Evolutionary conservation across 2,888 invertebrate genomes (phyloP).

Genomic region (Synanthedon formicaeformis): DNA sequence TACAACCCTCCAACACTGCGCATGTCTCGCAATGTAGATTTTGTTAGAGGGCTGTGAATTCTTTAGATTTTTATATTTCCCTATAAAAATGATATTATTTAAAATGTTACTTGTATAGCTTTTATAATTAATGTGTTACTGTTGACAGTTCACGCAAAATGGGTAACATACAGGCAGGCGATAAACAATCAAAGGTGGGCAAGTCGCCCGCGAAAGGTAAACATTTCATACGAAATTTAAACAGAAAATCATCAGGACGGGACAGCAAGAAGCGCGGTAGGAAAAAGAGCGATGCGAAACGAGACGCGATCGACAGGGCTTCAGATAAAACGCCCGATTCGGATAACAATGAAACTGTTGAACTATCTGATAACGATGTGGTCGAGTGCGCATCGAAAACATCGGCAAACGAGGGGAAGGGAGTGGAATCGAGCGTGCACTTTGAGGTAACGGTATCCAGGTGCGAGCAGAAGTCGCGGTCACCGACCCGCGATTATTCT

Average conservation of each 20-base stretch:
- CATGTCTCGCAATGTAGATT: slow-evolving; percentile 6
- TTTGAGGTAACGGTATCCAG: slow-evolving; percentile 61
- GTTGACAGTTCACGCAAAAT: slow-evolving; percentile 24
- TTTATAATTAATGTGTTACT: background rate
- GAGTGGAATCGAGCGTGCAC: slow-evolving; percentile 41
- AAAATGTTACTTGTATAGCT: background rate
- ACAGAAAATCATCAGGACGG: slow-evolving; percentile 49
- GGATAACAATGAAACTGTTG: slow-evolving; percentile 58
- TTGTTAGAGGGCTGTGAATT: slow-evolving; percentile 35
- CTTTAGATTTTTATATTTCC: slow-evolving; percentile 7
- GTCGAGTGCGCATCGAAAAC: slow-evolving; percentile 57
- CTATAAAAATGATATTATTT: background rate
- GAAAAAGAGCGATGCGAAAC: slow-evolving; percentile 50
- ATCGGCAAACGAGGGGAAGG: slow-evolving; percentile 33
- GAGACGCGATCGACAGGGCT: slow-evolving; percentile 43
- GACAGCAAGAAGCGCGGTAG: slow-evolving; percentile 55
- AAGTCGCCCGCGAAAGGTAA: slow-evolving; percentile 72
- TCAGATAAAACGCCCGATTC: slow-evolving; percentile 62
- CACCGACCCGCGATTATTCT: slow-evolving; percentile 55
- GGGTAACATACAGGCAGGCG: slow-evolving; percentile 69
- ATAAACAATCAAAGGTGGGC: slow-evolving; percentile 61
- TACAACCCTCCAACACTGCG: slow-evolving; percentile 4
- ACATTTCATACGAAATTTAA: slow-evolving; percentile 65
- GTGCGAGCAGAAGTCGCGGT: slow-evolving; percentile 46
- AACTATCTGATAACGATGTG: slow-evolving; percentile 60